Evolutionary conservation across 1,140 invertebrate species (phyloP).

Genomic region (Sycobia sp.): DNA sequence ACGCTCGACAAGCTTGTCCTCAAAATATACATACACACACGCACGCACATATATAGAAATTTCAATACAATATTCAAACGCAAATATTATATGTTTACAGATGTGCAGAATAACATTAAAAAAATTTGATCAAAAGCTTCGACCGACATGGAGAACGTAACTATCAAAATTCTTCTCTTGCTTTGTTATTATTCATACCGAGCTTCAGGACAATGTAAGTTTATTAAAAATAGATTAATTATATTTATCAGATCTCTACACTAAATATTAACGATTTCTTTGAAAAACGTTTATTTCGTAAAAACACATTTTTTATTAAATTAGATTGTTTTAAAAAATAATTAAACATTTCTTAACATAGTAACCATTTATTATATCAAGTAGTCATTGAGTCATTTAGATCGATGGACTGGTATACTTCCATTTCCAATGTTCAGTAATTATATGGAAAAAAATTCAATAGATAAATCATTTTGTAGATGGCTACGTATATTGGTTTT

Average conservation of each 20-base stretch:
- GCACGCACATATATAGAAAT: background rate
- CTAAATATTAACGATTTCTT: too few species aligned
- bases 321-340: background rate
- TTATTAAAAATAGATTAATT: background rate
- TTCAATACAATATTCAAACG: background rate
- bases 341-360: background rate
- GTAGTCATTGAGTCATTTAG: too few species aligned
- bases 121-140: constrained; percentile 52
- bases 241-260: background rate
- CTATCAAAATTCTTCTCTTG: constrained; percentile 49
- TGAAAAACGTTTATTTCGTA: too few species aligned
- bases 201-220: constrained; percentile 52
- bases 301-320: too few species aligned
- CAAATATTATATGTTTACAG: constrained; percentile 39
- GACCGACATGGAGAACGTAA: constrained; percentile 52
- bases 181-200: constrained; percentile 46
- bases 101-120: constrained; percentile 45
- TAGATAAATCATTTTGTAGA: too few species aligned
- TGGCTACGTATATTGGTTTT: too few species aligned
- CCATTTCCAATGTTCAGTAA: too few species aligned
- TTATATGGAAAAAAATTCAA: too few species aligned
- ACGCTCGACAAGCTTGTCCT: too few species aligned
- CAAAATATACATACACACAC: background rate
- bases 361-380: too few species aligned
- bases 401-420: too few species aligned